Evolutionary conservation across 2,113 vertebrate genomes (phyloP), one percentile per base, ranked within the genome.

Genomic region (Callithrix jacchus): DNA sequence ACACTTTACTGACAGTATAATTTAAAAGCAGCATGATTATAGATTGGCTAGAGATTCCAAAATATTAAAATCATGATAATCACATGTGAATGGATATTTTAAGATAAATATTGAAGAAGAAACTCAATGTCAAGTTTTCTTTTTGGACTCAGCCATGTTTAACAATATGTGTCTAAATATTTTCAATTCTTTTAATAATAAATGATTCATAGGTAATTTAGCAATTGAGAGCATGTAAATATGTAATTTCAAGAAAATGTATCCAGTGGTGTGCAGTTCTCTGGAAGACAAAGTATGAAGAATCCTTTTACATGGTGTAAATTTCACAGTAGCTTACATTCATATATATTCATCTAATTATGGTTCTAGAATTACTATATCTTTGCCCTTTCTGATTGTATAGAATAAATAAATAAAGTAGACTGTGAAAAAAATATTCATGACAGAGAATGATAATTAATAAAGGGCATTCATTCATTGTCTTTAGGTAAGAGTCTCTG

Each of bases 61-160:
- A 89, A 71, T 92, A 93, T 94, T 94, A 96, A 97, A 79, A 84
- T 94, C 71, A 96, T 91, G 35, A 93, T 96, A 93, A 25, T 54
- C 47, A 85, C 21, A n/a, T 85, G 87, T 66, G 18, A 70, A 61
- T 52, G 54, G 87, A 93, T 93, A 37, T 77, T 97, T 96, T 81
- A 76, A 56, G 91, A 74, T 91, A 89, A 96, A 96, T 93, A 68
- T 58, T 56, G 42, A 56, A 91, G 2, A 56, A 91, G 54, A 9
- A 86, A 21, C 64, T 42, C 17, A 42, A 87, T 42, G 95, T 90
- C 61, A 83, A 70, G 30, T 81, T 97, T 82, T 27, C 61, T 8
- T 8, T 68, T 92, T 89, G 32, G 5, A 32, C 9, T 95, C 47
- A 76, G 30, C 25, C 87, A 6, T 20, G 9, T 47, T 35, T 47